These are phyloP conservation scores for Lamprotornis superbus DNA, from an alignment of 2,113 vertebrate genomes.

Conservation along the genomic window DNA sequence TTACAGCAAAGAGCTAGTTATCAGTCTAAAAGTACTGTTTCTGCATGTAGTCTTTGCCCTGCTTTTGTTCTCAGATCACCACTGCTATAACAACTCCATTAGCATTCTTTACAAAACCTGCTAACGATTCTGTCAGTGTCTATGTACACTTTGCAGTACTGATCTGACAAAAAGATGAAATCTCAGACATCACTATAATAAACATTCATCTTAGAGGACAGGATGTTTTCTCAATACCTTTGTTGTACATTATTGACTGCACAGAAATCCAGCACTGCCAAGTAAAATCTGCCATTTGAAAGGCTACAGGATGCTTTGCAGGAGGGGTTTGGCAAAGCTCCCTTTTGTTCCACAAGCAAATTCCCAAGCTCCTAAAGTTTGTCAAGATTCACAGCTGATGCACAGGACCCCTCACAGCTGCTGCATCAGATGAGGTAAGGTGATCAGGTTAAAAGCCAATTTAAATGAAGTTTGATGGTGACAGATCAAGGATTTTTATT, in stretches of 20 bases:
- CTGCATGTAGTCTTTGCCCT: not conserved
- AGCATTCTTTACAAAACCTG: not conserved
- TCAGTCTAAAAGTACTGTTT: not conserved
- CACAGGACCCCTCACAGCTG: not conserved
- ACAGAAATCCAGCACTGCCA: not conserved
- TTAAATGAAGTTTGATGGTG: not conserved
- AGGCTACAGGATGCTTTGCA: not conserved
- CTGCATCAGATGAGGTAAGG: not conserved
- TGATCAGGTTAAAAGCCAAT: not conserved
- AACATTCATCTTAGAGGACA: not conserved
- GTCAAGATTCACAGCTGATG: not conserved
- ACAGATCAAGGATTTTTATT: not conserved
- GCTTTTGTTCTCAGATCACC: not conserved
- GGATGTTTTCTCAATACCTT: not conserved
- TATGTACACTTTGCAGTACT: not conserved
- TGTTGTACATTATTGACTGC: not conserved
- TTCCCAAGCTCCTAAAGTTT: not conserved
- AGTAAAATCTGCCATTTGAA: not conserved
- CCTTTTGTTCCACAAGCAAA: not conserved
- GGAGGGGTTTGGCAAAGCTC: not conserved
- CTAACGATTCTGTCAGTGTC: not conserved
- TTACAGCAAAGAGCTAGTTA: not conserved
- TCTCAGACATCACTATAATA: not conserved
- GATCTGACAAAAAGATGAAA: not conserved
- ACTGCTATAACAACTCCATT: not conserved